Evolutionary conservation across 23 tunicate genomes (phyloP).

Genomic region (Trididemnum clinides): DNA sequence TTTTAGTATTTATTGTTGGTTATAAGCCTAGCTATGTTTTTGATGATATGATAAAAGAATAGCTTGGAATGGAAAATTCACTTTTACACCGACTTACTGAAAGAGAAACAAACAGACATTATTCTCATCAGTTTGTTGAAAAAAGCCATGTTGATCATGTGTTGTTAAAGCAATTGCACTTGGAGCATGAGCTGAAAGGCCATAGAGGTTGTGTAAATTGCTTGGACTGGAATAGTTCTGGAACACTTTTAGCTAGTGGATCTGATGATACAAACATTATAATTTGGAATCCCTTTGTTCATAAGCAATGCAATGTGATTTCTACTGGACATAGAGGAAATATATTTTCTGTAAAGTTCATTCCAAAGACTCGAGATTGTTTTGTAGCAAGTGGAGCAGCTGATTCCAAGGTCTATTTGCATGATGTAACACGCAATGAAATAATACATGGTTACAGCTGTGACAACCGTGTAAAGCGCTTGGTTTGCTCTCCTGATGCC

Average conservation of each 20-base stretch:
- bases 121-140: conserved; percentile 19
- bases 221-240: conserved; percentile 81
- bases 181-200: conserved; percentile 60
- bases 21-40: too few relatives aligned
- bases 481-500: conserved; percentile 34
- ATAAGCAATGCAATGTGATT: conserved; percentile 19
- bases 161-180: conserved; percentile 47
- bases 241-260: conserved; percentile 80
- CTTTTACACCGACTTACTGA: conserved; percentile 6
- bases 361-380: conserved; percentile 53
- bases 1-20: too few relatives aligned
- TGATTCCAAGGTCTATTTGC: conserved; percentile 69
- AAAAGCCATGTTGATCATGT: conserved; percentile 56
- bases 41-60: neutral
- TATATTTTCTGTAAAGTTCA: conserved; percentile 82
- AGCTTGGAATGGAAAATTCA: conserved; percentile 13
- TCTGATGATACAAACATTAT: conserved; percentile 89
- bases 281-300: conserved; percentile 62
- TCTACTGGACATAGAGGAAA: conserved; percentile 74
- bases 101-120: conserved; percentile 3
- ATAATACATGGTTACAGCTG: conserved; percentile 51
- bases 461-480: conserved; percentile 66
- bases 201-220: conserved; percentile 97
- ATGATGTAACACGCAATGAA: conserved; percentile 57
- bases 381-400: conserved; percentile 88